Base-by-base conservation (phyloP, 2,113 vertebrate species). In the Nibea coibor region DNA sequence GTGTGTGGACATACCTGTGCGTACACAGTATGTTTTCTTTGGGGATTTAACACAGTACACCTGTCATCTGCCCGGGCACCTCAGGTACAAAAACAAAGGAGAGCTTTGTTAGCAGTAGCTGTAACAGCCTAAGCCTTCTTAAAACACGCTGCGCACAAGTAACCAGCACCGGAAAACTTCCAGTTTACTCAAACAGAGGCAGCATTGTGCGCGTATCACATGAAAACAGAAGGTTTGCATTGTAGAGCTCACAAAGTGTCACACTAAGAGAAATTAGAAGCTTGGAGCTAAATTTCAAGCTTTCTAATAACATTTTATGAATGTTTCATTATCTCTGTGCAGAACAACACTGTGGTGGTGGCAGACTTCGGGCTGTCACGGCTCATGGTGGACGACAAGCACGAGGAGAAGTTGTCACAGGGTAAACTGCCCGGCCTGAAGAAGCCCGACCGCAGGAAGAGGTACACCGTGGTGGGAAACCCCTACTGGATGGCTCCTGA, bases 401-500 rank as follows among this genome's bases (percentile, higher is more conserved):
- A 93, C 19, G 96, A 96, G 72, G 93, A 93, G 65, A 93, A 91
- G 73, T 65, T 93, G 58, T 72, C 91, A 0, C 93, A 96, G 0
- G 96, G 96, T 3, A 96, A 96, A 84, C 89, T 98, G 63, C 87
- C 95, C 3, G 96, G 91, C 81, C 88, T 97, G 90, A 98, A 97
- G 94, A 98, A 95, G 78, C 95, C 95, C 0, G 98, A 99, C 87
- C 95, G 97, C 39, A 96, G 95, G 72, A 99, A 99, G 93, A 95
- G 98, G 2, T 99, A 99, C 94, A 99, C 98, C 0, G 98, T 99
- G 88, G 98, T 99, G 90, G 98, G 98, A 54, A 99, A 99, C 90
- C 98, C 98, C 0, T 99, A 99, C 93, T 99, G 98, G 98, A 99
- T 99, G 98, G 98, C 98, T 1, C 98, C 98, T 0, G 98, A 99